Evolutionary conservation across 2,888 invertebrate species (phyloP).

Genomic region (Formica aserva): DNA sequence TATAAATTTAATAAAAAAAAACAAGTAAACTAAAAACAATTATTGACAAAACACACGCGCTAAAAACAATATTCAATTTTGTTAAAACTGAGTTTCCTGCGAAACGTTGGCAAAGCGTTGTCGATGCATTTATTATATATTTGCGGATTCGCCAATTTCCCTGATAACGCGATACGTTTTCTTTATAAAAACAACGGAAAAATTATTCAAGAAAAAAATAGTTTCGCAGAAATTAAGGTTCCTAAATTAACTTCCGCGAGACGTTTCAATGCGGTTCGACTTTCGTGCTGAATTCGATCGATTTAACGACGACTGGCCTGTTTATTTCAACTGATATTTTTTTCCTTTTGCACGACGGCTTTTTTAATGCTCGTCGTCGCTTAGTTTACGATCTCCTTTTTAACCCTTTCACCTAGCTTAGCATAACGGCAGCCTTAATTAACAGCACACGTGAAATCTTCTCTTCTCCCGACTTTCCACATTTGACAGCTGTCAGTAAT

Average conservation of each 20-base stretch:
- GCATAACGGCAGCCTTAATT: slow-evolving; percentile 17
- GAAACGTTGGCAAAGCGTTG: neutral
- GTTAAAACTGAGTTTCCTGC: neutral
- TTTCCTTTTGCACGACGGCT: neutral
- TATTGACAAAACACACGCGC: neutral
- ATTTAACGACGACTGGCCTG: slow-evolving; percentile 25
- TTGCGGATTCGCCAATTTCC: neutral
- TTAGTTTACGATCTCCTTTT: slow-evolving; percentile 27
- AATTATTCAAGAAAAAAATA: slow-evolving; percentile 13
- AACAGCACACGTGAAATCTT: slow-evolving; percentile 7
- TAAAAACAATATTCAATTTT: neutral
- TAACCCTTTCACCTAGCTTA: slow-evolving; percentile 26
- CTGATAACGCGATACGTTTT: neutral
- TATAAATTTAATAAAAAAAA: neutral
- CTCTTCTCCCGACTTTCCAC: slow-evolving; percentile 34
- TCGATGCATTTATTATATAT: slow-evolving; percentile 7
- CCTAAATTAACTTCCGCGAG: slow-evolving; percentile 1
- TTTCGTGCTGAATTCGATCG: slow-evolving; percentile 30
- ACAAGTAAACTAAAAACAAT: neutral
- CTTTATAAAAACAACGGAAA: slow-evolving; percentile 13
- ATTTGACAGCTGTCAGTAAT: slow-evolving; percentile 15
- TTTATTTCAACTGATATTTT: slow-evolving; percentile 4
- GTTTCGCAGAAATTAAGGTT: slow-evolving; percentile 5
- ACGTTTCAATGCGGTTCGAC: neutral
- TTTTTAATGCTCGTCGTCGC: neutral